Evolutionary conservation across 1,140 invertebrate genomes (phyloP).

Genomic region (Drosophila hydei): DNA sequence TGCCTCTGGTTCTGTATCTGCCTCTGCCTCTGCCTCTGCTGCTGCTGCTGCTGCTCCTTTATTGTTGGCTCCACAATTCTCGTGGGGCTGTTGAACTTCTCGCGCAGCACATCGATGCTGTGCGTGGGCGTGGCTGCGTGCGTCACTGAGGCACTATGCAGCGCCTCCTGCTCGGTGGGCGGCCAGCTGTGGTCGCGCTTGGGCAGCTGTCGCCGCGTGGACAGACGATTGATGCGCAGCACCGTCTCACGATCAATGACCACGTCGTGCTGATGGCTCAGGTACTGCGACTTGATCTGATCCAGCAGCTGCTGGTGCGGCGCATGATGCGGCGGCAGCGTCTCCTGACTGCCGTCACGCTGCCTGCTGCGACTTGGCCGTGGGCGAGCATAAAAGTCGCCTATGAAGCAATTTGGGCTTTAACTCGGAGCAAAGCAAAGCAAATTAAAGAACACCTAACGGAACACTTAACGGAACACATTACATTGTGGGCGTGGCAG

Average conservation of each 20-base stretch:
- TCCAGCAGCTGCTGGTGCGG: slow-evolving; percentile 73
- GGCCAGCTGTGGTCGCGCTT: slow-evolving; percentile 82
- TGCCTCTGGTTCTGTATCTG: slow-evolving; percentile 4
- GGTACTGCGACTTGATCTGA: slow-evolving; percentile 76
- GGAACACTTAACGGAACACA: slow-evolving; percentile 17
- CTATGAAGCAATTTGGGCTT: slow-evolving; percentile 1
- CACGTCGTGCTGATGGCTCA: slow-evolving; percentile 73
- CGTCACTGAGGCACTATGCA: neutral
- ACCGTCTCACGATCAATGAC: slow-evolving; percentile 79
- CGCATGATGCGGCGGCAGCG: slow-evolving; percentile 50
- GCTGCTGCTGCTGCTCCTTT: slow-evolving; percentile 37
- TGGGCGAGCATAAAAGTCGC: slow-evolving; percentile 42
- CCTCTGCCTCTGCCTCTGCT: slow-evolving; percentile 3
- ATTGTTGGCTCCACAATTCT: slow-evolving; percentile 58
- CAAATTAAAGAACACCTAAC: neutral
- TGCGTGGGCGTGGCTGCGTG: slow-evolving; percentile 31
- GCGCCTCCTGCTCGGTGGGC: slow-evolving; percentile 41
- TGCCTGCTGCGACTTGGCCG: slow-evolving; percentile 67
- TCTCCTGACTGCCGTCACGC: slow-evolving; percentile 25
- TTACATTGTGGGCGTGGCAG: slow-evolving; percentile 25
- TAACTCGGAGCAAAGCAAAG: slow-evolving; percentile 8
- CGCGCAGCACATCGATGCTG: slow-evolving; percentile 64
- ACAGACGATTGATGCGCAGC: slow-evolving; percentile 77
- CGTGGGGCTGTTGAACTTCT: slow-evolving; percentile 78
- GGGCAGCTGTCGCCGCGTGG: slow-evolving; percentile 64